phyloP scores from a whole-genome alignment of 2,888 invertebrate genomes.

The Amiota communis region DNA sequence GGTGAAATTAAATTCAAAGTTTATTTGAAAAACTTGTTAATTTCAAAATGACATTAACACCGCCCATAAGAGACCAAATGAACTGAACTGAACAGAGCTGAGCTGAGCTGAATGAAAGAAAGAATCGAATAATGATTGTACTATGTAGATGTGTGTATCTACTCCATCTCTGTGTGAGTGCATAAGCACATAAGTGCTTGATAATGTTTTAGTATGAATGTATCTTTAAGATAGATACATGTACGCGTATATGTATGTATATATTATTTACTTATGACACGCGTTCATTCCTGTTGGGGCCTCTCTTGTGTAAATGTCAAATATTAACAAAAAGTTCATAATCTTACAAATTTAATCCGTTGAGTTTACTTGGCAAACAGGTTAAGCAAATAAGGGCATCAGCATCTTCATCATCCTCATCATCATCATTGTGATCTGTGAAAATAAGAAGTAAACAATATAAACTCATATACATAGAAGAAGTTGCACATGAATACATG shows the following conservation, averaged over 20 bases:
- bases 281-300: background rate
- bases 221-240: background rate
- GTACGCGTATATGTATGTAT: background rate
- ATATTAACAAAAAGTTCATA: conserved; percentile 31
- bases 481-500: no score
- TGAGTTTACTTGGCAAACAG: conserved; percentile 55
- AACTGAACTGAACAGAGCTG: conserved; percentile 50
- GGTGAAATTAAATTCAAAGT: conserved; percentile 64
- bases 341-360: conserved; percentile 39
- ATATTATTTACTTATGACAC: background rate
- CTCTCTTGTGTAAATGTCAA: conserved; percentile 3
- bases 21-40: conserved; percentile 66
- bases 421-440: background rate
- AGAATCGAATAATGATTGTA: background rate
- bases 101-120: background rate
- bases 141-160: conserved; percentile 26
- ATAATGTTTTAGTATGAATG: no score
- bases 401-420: conserved; percentile 50
- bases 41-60: conserved; percentile 59
- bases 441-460: conserved; percentile 21
- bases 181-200: background rate
- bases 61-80: conserved; percentile 26
- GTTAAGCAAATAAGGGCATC: conserved; percentile 64
- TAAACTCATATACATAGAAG: conserved; percentile 20
- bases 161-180: background rate